Base-by-base conservation (phyloP, 1,140 invertebrate species). In the Chionoecetes opilio region DNA sequence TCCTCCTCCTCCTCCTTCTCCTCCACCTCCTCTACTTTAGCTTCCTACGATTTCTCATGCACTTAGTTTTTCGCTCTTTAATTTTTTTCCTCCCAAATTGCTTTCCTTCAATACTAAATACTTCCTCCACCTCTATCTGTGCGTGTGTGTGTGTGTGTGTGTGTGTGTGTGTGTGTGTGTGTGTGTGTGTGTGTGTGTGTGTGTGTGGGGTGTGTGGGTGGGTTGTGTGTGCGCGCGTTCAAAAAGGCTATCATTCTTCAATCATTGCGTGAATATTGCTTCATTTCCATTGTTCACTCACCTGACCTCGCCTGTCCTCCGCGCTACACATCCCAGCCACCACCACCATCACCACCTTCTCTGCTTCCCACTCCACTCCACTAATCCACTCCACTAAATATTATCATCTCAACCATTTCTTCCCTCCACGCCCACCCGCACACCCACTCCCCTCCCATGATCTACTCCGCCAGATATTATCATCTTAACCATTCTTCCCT, bases 141-240 rank as follows among this genome's bases (percentile, higher is more conserved):
- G 63, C n/a, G 63, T 75, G 63, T 75, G 63, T 75, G 63, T 75
- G 63, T 75, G 63, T 75, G 63, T 75, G 63, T 75, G 63, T 75
- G 63, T 75, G 63, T 75, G 63, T 75, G 63, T 75, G 63, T 75
- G 63, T 75, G 63, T 75, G 63, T 75, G 63, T 75, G 63, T 75
- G 63, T 75, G 63, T 75, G 63, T 75, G 63, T 75, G 63, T 75
- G 53, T 63, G 53, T 63, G 53, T 63, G 53, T 63, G 53, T 63
- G 9, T 26, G 53, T 63, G 53, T 63, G 53, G n/a, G n/a, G 53
- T 63, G 53, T 63, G 53, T 63, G 53, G 8, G 53, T 63, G 9
- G 2, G 53, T 63, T 63, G 53, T 21, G 53, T 63, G 53, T 21
- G 53, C 26, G 53, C 21, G 9, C 17, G 21, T 75, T n/a, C 63